A percentile compares a stretch with the other conserved stretches of the same genome.
Evolutionary conservation across 2,113 vertebrate species (phyloP).

Genomic region (Geococcyx californianus): DNA sequence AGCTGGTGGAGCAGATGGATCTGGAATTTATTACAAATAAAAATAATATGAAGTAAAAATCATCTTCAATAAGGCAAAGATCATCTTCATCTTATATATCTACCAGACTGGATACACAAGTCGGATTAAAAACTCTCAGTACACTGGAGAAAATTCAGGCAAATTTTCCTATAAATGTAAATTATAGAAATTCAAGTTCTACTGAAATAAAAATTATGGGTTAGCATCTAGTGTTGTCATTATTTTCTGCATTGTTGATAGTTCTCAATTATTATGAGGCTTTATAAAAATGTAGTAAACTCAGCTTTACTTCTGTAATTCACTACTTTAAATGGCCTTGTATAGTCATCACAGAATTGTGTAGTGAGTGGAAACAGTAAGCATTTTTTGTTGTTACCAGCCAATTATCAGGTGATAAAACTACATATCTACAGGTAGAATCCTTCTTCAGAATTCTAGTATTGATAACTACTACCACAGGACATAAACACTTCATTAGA

Average conservation of each 20-base stretch:
- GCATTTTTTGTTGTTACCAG: not conserved
- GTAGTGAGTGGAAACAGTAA: not conserved
- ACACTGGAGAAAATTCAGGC: not conserved
- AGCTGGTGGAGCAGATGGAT: slow-evolving; percentile 86
- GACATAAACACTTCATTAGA: not conserved
- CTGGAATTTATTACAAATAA: slow-evolving; percentile 67
- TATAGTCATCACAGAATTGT: not conserved
- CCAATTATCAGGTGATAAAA: not conserved
- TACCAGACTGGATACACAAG: accelerated
- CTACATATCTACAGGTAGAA: not conserved
- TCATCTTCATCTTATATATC: not conserved
- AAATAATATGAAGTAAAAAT: not conserved
- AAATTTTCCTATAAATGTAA: not conserved
- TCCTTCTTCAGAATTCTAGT: not conserved
- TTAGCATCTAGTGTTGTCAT: not conserved
- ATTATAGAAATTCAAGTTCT: not conserved
- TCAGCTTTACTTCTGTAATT: not conserved
- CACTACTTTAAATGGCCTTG: not conserved
- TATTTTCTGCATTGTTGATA: not conserved
- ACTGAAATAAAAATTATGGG: not conserved
- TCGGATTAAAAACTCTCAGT: not conserved
- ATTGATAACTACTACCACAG: not conserved
- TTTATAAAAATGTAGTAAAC: not conserved
- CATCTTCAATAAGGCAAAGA: not conserved
- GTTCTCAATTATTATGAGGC: not conserved